A percentile compares a stretch with the other conserved stretches of the same genome.
Conservation (phyloP, 2,113 vertebrate genomes). For the Plotosus lineatus region DNA sequence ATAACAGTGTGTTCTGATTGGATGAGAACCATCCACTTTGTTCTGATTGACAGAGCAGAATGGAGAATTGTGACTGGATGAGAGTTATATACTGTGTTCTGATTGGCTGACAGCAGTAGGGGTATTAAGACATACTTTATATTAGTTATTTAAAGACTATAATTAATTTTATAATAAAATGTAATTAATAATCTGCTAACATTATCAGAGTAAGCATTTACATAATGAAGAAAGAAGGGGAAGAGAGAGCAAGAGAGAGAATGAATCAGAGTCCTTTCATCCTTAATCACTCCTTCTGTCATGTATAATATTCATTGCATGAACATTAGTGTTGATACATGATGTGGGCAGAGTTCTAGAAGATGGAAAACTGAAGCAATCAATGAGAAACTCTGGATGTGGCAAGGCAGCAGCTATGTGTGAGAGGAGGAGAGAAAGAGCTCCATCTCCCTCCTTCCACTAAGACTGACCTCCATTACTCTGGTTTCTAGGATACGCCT, state of each 20-base stretch:
- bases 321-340: background rate
- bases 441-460: slow-evolving; percentile 8
- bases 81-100: background rate
- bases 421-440: background rate
- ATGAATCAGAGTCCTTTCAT: background rate
- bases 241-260: background rate
- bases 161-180: background rate
- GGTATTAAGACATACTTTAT: background rate
- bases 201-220: background rate
- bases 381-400: background rate
- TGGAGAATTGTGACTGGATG: no score
- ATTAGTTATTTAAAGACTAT: background rate
- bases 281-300: background rate
- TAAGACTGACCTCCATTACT: slow-evolving; percentile 52
- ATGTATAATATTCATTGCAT: background rate
- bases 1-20: background rate
- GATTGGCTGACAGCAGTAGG: background rate
- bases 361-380: slow-evolving; percentile 10
- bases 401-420: slow-evolving; percentile 26
- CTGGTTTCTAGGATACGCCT: slow-evolving; percentile 59
- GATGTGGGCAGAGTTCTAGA: background rate
- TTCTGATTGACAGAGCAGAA: no score
- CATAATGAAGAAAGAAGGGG: background rate
- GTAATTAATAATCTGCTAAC: background rate
- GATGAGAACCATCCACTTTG: background rate